Conservation (phyloP, 1,140 invertebrate species). For the Asbolus verrucosus region DNA sequence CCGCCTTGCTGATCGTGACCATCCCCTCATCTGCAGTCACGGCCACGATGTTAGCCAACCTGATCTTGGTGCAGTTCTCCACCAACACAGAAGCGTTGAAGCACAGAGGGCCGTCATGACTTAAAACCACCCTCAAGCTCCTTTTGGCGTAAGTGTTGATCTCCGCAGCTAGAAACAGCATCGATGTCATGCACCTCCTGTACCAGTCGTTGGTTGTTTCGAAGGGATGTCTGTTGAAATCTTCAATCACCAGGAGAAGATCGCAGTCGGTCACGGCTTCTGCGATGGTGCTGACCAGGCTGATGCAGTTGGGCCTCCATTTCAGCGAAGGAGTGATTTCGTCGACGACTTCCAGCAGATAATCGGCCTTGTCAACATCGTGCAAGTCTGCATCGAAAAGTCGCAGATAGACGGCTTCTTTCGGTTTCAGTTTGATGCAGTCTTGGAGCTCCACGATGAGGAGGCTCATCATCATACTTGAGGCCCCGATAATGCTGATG, state of each 20-base stretch:
- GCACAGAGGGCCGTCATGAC: constrained; percentile 67
- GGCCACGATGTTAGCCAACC: constrained; percentile 66
- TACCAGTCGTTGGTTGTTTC: constrained; percentile 46
- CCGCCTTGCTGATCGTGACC: constrained; percentile 60
- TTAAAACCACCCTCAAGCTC: constrained; percentile 65
- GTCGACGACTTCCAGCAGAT: constrained; percentile 25
- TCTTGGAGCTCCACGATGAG: background rate
- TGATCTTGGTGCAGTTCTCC: constrained; percentile 62
- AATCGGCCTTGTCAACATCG: background rate
- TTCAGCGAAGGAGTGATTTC: constrained; percentile 9
- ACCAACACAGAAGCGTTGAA: constrained; percentile 67
- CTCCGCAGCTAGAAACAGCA: constrained; percentile 51
- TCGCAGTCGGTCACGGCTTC: constrained; percentile 46
- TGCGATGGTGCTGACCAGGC: constrained; percentile 16
- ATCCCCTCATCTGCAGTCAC: constrained; percentile 67
- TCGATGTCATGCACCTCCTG: too few species aligned
- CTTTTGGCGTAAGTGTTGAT: constrained; percentile 66
- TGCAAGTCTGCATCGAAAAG: constrained; percentile 39
- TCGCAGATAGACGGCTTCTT: background rate
- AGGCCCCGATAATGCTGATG: constrained; percentile 3
- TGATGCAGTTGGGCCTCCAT: background rate
- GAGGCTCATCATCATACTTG: background rate
- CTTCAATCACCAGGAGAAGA: constrained; percentile 49
- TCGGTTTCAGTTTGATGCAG: background rate
- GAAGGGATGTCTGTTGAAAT: constrained; percentile 43